Base-by-base conservation (phyloP, 1,140 invertebrate species). In the Ceratitis capitata region DNA sequence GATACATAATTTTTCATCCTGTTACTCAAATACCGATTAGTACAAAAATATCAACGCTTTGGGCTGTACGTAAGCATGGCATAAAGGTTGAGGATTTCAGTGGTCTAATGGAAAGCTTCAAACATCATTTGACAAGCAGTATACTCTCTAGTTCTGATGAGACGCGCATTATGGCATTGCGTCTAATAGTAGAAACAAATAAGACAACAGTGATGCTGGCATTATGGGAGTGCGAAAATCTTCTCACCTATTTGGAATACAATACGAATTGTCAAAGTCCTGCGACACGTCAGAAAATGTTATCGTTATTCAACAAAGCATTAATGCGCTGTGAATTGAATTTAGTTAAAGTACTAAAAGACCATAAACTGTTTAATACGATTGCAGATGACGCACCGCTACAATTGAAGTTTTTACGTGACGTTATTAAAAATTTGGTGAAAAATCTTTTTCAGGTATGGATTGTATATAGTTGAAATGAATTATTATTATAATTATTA, bases 211-310 rank as follows among this genome's bases (percentile, higher is more conserved):
- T 97, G 89, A 53, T 90, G 0, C 94, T 96, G 85, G 92, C 92
- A 2, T 19, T 87, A 4, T 90, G 90, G 82, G 97, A 98, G 90
- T 93, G 97, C 23, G 88, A 94, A 16, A 92, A 95, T n/a, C 92
- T 97, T 47, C 88, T 94, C n/a, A 89, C 89, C 39, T 97, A 96
- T 92, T 89, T 97, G 29, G 89, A 92, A 19, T 94, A 94, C 87
- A 97, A 97, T 92, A 92, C 96, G 26, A 95, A 95, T 87, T 95
- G 94, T 87, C 95, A 96, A 88, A 93, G 94, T 42, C 94, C 96
- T 1, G 92, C 93, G 86, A 92, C 94, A n/a, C 90, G 94, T 1
- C 94, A 95, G 88, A 93, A 94, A 86, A 94, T 93, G 82, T 88
- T 95, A 1, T 93, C 94, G 1, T 87, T 94, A 6, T 92, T 95